Base-by-base conservation (phyloP, 2,888 invertebrate genomes). In the Rhingia rostrata region DNA sequence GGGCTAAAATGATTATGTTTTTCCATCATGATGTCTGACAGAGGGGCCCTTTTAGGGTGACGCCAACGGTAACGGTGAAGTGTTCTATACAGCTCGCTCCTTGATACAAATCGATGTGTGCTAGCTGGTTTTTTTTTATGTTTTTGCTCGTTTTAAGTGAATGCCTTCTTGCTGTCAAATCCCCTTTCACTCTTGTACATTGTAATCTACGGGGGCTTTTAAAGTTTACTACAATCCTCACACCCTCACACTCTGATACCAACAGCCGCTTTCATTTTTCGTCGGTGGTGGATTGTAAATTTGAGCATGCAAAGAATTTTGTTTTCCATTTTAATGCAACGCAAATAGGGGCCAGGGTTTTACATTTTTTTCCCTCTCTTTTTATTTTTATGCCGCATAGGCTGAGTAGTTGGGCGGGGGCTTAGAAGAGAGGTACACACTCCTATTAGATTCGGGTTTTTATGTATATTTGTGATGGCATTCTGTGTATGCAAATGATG, bases 251-350 rank as follows among this genome's bases (percentile, higher is more conserved):
- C 45, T 6, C 12, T 12, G 45, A 12, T 4, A 7, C 6, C 4
- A 7, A 41, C 41, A 9, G 2, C 10, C 9, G 61, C 41, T 63
- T 54, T 6, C 9, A 45, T 54, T 60, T 67, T 66, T 58, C n/a
- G 22, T 45, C 35, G 61, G 37, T 64, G 35, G 56, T 63, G 54
- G 61, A 53, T 39, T 80, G 61, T 66, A 61, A 74, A 66, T 72
- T 82, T 66, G 41, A 84, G 66, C 79, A 80, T 84, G 74, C 60
- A 84, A 74, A 84, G 69, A 64, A 80, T 70, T 80, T 80, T 80
- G 74, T 83, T 74, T 61, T 80, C 37, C 53, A 80, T 74, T 84
- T 84, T 74, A 74, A 84, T 80, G 74, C 84, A 80, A 84, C 80
- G 84, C 70, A 84, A 84, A 80, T 74, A 66, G 74, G 51, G 84